phyloP scores from a whole-genome alignment of 2,888 invertebrate species.

The Asteroscopus sphinx region DNA sequence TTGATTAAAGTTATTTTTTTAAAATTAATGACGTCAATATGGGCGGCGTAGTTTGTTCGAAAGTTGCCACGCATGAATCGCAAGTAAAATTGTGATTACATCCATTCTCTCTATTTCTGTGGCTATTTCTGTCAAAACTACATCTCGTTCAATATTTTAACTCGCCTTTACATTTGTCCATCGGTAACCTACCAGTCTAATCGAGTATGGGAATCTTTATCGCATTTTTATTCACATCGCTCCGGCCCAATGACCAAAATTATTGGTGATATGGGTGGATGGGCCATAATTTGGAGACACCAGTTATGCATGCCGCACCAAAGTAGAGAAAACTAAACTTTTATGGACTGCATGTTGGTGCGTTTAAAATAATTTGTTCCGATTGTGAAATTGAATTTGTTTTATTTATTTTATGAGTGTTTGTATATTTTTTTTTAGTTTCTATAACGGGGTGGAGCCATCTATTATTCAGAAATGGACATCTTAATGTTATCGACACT shows the following conservation, averaged over 20 bases:
- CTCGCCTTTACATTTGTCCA: constrained; percentile 13
- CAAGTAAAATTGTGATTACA: too few species aligned
- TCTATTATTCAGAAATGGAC: too few species aligned
- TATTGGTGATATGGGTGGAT: constrained; percentile 35
- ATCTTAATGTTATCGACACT: too few species aligned
- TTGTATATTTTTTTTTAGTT: constrained; percentile 6
- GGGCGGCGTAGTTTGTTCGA: too few species aligned
- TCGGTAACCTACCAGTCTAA: constrained; percentile 13
- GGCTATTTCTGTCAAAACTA: too few species aligned
- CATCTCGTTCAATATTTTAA: too few species aligned
- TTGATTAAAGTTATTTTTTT: too few species aligned
- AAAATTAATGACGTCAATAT: too few species aligned
- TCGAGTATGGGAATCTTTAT: constrained; percentile 46
- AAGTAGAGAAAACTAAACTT: constrained; percentile 26
- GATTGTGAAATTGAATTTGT: constrained; percentile 38
- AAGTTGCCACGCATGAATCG: too few species aligned
- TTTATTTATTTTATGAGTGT: constrained; percentile 29
- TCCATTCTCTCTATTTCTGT: too few species aligned
- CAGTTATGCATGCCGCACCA: constrained; percentile 16
- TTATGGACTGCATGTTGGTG: constrained; percentile 33
- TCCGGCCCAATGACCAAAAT: constrained; percentile 42
- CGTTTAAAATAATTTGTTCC: constrained; percentile 23
- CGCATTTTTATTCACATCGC: constrained; percentile 46
- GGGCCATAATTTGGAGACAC: constrained; percentile 39
- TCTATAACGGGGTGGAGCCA: neutral